phyloP scores from a whole-genome alignment of 2,797 vertebrate genomes.

The Artibeus lituratus region DNA sequence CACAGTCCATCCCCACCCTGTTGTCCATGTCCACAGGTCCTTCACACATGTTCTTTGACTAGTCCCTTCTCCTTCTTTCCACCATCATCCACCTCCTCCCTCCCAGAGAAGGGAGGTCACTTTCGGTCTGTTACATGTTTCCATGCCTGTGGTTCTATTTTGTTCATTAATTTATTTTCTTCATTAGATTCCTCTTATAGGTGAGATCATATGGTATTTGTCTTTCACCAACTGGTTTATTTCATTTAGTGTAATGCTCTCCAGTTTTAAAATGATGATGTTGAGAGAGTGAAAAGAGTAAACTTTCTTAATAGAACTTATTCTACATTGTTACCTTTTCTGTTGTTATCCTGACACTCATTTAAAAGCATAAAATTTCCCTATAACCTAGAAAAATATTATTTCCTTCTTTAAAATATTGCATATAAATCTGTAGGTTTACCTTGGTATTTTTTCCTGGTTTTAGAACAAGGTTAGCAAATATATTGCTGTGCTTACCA shows the following conservation, averaged over 20 bases:
- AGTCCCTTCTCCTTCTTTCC: not conserved
- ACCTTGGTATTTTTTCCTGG: not conserved
- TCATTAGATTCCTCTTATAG: not conserved
- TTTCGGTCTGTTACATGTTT: not conserved
- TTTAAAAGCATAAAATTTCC: not conserved
- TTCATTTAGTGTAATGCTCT: not conserved
- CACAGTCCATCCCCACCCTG: not conserved
- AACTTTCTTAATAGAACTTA: not conserved
- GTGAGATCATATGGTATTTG: not conserved
- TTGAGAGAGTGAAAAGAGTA: not conserved
- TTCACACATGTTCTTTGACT: not conserved
- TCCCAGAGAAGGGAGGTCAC: too few relatives aligned
- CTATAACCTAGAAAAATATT: not conserved
- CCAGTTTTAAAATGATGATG: not conserved
- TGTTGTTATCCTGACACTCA: not conserved
- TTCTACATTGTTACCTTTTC: not conserved
- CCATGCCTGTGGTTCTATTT: not conserved
- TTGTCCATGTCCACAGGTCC: not conserved
- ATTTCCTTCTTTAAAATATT: slow-evolving; percentile 28
- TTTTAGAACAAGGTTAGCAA: not conserved
- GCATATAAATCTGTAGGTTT: not conserved
- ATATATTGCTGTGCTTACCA: not conserved
- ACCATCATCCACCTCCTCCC: not conserved
- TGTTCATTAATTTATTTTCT: not conserved
- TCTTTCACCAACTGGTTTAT: not conserved